Conservation (phyloP, 2,797 vertebrate genomes). For the Artibeus jamaicensis region DNA sequence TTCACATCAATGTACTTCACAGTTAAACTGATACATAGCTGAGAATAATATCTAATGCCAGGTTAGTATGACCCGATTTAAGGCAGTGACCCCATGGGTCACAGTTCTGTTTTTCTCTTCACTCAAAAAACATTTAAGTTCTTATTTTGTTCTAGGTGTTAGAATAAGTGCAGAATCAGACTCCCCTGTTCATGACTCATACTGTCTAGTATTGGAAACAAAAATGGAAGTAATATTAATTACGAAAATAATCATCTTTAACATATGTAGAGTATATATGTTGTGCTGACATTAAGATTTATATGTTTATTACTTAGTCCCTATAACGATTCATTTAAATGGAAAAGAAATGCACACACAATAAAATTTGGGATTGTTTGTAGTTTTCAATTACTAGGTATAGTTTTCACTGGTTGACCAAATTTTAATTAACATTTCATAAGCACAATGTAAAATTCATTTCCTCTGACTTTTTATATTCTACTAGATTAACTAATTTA, state of each 20-base stretch:
- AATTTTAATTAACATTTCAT: conserved; percentile 13
- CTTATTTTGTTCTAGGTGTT: neutral
- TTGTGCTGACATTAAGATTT: neutral
- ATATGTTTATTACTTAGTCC: neutral
- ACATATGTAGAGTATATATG: neutral
- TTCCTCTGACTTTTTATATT: neutral
- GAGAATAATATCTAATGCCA: neutral
- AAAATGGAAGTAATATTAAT: neutral
- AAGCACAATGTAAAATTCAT: neutral
- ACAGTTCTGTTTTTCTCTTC: neutral
- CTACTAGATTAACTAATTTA: neutral
- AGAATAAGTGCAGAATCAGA: neutral
- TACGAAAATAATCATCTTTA: neutral
- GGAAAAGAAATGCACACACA: neutral
- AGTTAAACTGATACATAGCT: neutral
- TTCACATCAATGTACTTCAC: neutral
- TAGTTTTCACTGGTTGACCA: neutral
- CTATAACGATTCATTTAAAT: neutral
- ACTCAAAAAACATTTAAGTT: neutral
- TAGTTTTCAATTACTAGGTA: neutral
- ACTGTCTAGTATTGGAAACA: neutral
- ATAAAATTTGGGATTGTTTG: neutral
- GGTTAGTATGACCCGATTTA: neutral
- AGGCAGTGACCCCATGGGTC: neutral
- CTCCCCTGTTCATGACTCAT: neutral